phyloP scores from a whole-genome alignment of 2,888 invertebrate genomes.

The Achlya flavicornis region DNA sequence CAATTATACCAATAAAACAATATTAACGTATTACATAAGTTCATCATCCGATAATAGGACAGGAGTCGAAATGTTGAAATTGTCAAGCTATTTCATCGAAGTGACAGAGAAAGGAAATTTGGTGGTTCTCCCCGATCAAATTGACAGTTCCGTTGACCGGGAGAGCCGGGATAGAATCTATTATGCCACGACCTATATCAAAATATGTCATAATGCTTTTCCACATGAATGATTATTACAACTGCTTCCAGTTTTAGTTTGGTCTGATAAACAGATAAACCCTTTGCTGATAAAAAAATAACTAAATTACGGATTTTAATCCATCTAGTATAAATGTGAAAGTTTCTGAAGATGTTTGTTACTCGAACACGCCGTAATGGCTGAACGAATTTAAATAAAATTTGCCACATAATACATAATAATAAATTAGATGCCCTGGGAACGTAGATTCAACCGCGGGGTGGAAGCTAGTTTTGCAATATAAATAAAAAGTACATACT shows the following conservation, averaged over 20 bases:
- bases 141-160: slow-evolving; percentile 73
- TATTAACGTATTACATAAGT: slow-evolving; percentile 28
- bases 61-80: slow-evolving; percentile 41
- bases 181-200: slow-evolving; percentile 74
- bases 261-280: slow-evolving; percentile 33
- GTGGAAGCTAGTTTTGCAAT: neutral
- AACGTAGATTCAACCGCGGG: too few relatives aligned
- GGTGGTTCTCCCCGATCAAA: slow-evolving; percentile 65
- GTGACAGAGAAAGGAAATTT: slow-evolving; percentile 59
- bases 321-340: too few relatives aligned
- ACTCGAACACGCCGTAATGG: too few relatives aligned
- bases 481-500: neutral
- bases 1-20: slow-evolving; percentile 25
- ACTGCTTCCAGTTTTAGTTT: slow-evolving; percentile 54
- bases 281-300: neutral
- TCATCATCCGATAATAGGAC: slow-evolving; percentile 45
- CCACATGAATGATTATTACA: slow-evolving; percentile 60
- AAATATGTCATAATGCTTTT: slow-evolving; percentile 62
- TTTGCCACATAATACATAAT: too few relatives aligned
- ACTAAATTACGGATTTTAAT: neutral
- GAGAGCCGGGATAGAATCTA: slow-evolving; percentile 58
- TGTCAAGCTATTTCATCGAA: slow-evolving; percentile 61
- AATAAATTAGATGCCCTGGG: too few relatives aligned
- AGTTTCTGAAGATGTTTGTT: neutral
- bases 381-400: too few relatives aligned